A percentile compares a stretch with the other conserved stretches of the same genome.
Evolutionary conservation across 2,797 vertebrate genomes (phyloP).

Genomic region (Nannoperca australis): DNA sequence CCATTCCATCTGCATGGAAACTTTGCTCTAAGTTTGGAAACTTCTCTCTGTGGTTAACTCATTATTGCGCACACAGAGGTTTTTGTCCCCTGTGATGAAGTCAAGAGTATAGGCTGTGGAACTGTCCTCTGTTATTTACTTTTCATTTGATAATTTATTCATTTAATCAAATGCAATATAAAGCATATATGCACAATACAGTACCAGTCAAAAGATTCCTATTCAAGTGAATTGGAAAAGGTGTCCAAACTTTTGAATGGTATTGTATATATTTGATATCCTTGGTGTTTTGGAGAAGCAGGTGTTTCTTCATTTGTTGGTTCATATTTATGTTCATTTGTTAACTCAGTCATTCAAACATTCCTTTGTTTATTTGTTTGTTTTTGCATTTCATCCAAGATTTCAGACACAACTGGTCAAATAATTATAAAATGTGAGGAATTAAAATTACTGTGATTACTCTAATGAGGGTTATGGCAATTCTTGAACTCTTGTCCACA

Average conservation of each 20-base stretch:
- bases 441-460: not conserved
- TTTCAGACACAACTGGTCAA: not conserved
- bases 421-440: not conserved
- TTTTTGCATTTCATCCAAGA: not conserved
- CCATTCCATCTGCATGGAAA: conserved; percentile 50
- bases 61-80: conserved; percentile 19
- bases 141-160: not conserved
- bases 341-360: not conserved
- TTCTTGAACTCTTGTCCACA: not conserved
- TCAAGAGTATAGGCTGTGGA: not conserved
- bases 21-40: no score
- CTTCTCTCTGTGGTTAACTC: conserved; percentile 40
- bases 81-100: conserved; percentile 39
- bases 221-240: no score
- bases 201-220: no score
- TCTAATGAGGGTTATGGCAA: not conserved
- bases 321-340: not conserved
- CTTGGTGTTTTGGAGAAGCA: no score
- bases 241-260: no score
- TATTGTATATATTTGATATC: no score
- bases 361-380: not conserved
- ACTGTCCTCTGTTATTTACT: conserved; percentile 12
- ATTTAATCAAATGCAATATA: not conserved
- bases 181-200: not conserved
- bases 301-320: not conserved